phyloP scores from a whole-genome alignment of 1,140 invertebrate genomes.

The Parapsyche elsis region DNA sequence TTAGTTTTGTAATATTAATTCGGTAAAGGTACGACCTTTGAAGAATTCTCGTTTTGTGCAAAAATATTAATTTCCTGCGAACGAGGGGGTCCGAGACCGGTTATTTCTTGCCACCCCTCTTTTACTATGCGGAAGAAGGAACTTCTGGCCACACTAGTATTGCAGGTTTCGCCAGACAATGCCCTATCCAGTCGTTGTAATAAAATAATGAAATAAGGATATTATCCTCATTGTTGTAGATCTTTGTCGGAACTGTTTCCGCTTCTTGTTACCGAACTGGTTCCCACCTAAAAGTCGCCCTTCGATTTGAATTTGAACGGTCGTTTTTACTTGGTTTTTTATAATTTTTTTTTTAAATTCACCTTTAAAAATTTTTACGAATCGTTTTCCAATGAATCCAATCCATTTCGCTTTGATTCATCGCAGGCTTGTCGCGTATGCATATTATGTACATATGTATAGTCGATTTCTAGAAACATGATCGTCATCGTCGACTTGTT shows the following conservation, averaged over 20 bases:
- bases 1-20: too few species aligned
- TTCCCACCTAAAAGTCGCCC: not conserved
- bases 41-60: not conserved
- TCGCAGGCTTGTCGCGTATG: too few species aligned
- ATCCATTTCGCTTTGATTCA: too few species aligned
- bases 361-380: too few species aligned
- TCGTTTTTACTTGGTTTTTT: too few species aligned
- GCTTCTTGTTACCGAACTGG: conserved; percentile 27
- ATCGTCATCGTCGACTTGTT: not conserved
- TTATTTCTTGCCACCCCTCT: conserved; percentile 2
- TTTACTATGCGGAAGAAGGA: not conserved
- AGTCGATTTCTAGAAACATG: too few species aligned
- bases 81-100: conserved; percentile 5
- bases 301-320: too few species aligned
- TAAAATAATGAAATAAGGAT: conserved; percentile 15
- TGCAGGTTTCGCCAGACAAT: not conserved
- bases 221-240: conserved; percentile 39
- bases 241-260: conserved; percentile 39
- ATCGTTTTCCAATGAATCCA: too few species aligned
- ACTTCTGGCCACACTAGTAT: not conserved
- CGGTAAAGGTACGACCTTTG: too few species aligned
- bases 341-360: too few species aligned
- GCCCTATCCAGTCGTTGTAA: not conserved
- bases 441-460: too few species aligned
- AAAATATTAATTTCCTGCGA: not conserved